phyloP scores from a whole-genome alignment of 2,888 invertebrate genomes.

The Oxycera nigricornis region DNA sequence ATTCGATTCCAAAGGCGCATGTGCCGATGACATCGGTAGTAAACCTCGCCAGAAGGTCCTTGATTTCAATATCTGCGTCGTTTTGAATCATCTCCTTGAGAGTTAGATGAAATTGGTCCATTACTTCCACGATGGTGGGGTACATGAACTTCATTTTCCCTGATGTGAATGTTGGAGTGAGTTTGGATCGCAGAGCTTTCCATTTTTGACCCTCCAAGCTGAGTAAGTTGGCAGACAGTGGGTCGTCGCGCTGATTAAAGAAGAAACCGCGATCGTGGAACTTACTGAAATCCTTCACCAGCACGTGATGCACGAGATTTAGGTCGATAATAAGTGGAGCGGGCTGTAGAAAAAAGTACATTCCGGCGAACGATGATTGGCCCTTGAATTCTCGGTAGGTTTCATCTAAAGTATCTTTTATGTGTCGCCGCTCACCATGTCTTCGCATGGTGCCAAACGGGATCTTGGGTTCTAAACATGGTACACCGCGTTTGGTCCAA shows the following conservation, averaged over 20 bases:
- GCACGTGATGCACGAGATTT: slow-evolving; percentile 52
- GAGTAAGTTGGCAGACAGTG: slow-evolving; percentile 59
- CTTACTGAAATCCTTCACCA: slow-evolving; percentile 60
- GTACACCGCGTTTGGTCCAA: slow-evolving; percentile 32
- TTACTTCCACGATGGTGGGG: slow-evolving; percentile 49
- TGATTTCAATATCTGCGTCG: slow-evolving; percentile 58
- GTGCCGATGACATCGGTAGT: slow-evolving; percentile 65
- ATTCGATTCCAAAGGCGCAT: slow-evolving; percentile 64
- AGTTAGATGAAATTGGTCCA: slow-evolving; percentile 45
- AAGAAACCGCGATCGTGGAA: slow-evolving; percentile 58
- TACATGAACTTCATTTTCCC: slow-evolving; percentile 61
- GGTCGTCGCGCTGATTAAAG: slow-evolving; percentile 58
- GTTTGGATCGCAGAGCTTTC: slow-evolving; percentile 61
- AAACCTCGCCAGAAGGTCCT: slow-evolving; percentile 60
- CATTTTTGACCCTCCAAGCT: slow-evolving; percentile 61
- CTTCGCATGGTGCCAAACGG: slow-evolving; percentile 48
- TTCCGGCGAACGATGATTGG: slow-evolving; percentile 52
- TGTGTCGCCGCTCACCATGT: slow-evolving; percentile 33
- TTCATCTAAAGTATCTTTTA: slow-evolving; percentile 50
- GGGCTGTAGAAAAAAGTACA: slow-evolving; percentile 53
- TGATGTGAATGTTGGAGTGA: slow-evolving; percentile 63
- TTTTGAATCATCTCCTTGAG: slow-evolving; percentile 47
- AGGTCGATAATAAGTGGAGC: slow-evolving; percentile 51
- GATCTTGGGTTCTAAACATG: slow-evolving; percentile 49
- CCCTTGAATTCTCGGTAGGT: slow-evolving; percentile 54